These are phyloP conservation scores for Otis tarda DNA, from an alignment of 2,113 vertebrate species.

Conservation along the genomic window DNA sequence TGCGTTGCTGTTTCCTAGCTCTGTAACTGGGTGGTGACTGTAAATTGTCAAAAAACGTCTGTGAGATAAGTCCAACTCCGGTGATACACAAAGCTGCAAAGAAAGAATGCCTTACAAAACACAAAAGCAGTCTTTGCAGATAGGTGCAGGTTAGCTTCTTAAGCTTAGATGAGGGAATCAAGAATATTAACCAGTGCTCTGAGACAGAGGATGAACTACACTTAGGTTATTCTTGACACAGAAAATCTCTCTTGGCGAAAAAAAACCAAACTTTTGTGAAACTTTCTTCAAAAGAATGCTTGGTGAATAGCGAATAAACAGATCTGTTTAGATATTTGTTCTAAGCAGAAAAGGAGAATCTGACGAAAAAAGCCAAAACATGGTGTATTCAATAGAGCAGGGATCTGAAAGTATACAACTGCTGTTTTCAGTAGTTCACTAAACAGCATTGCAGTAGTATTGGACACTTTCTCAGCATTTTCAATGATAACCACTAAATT, in stretches of 20 bases:
- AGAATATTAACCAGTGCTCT: not conserved
- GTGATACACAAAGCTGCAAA: not conserved
- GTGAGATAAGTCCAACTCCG: not conserved
- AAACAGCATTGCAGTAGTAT: not conserved
- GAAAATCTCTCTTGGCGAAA: not conserved
- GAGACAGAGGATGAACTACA: fast-evolving
- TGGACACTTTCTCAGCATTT: not conserved
- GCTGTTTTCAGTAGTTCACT: not conserved
- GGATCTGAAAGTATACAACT: not conserved
- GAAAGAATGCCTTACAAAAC: not conserved
- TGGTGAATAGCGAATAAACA: not conserved
- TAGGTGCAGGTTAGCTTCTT: not conserved
- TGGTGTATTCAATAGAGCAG: not conserved
- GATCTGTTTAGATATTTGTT: not conserved
- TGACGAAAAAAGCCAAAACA: fast-evolving
- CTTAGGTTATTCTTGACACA: not conserved
- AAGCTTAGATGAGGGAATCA: not conserved
- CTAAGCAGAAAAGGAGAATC: not conserved
- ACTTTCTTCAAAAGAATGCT: not conserved
- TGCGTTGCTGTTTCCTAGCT: not conserved
- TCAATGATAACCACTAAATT: not conserved
- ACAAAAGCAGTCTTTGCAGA: not conserved
- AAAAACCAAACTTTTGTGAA: not conserved
- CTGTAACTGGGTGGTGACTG: not conserved
- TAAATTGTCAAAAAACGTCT: not conserved